These are phyloP conservation scores for Acleris holmiana DNA, from an alignment of 2,888 invertebrate genomes.

Conservation along the genomic window DNA sequence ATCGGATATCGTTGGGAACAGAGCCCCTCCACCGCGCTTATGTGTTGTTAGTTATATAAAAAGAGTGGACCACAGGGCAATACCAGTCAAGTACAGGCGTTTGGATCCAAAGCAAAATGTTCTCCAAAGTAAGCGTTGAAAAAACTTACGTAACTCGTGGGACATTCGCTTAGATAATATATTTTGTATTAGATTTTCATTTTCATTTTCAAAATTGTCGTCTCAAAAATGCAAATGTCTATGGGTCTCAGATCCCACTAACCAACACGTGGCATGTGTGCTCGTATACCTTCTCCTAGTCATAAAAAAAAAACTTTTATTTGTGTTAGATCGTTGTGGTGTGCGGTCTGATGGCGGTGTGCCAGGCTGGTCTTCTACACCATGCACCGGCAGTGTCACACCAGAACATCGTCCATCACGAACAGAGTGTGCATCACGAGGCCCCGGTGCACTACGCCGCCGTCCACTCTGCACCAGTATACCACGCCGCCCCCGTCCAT, in stretches of 20 bases:
- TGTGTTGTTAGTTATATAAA: conserved; percentile 83
- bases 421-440: conserved; percentile 67
- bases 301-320: not conserved
- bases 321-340: conserved; percentile 61
- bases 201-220: not conserved
- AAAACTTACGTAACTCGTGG: conserved; percentile 54
- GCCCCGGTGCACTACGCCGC: conserved; percentile 64
- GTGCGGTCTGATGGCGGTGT: conserved; percentile 67
- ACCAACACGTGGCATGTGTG: too few relatives aligned
- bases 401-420: conserved; percentile 77
- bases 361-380: conserved; percentile 72
- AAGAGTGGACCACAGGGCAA: conserved; percentile 72
- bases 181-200: not conserved
- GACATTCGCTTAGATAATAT: conserved; percentile 46
- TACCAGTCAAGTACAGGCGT: conserved; percentile 73
- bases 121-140: conserved; percentile 75
- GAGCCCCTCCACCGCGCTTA: conserved; percentile 70
- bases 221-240: too few relatives aligned
- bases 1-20: conserved; percentile 79
- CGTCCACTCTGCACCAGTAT: conserved; percentile 48
- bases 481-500: conserved; percentile 48
- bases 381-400: conserved; percentile 78
- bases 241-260: too few relatives aligned
- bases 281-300: too few relatives aligned
- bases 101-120: conserved; percentile 79